A percentile compares a stretch with the other conserved stretches of the same genome.
These are phyloP conservation scores for Heliconius charithonia DNA, from an alignment of 2,888 invertebrate genomes.

Conservation along the genomic window DNA sequence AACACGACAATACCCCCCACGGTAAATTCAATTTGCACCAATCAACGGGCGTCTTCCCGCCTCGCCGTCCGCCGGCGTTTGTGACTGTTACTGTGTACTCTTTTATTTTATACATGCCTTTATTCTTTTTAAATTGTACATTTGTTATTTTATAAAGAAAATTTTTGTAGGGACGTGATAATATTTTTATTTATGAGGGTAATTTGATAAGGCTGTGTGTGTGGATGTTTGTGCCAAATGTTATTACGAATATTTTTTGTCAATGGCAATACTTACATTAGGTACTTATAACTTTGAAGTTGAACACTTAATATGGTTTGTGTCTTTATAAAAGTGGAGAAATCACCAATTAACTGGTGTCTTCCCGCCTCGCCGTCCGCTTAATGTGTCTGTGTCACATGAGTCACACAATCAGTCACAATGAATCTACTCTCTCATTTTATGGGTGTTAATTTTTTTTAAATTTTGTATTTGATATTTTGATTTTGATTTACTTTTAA, in stretches of 20 bases:
- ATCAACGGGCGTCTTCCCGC: conserved; percentile 83
- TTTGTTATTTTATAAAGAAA: conserved; percentile 39
- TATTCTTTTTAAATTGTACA: conserved; percentile 49
- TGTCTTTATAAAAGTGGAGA: no score
- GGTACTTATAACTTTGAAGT: no score
- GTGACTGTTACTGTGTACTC: conserved; percentile 51
- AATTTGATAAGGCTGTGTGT: conserved; percentile 17
- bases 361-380: no score
- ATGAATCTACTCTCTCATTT: no score
- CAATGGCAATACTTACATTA: no score
- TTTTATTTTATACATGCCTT: conserved; percentile 49
- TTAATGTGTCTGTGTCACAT: no score
- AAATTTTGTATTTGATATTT: no score
- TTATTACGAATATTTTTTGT: no score
- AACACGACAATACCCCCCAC: conserved; percentile 81
- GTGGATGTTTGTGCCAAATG: conserved; percentile 1
- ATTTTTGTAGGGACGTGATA: neutral
- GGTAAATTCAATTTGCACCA: conserved; percentile 82
- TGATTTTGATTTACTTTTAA: neutral
- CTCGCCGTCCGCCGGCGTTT: conserved; percentile 53
- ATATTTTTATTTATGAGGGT: conserved; percentile 44
- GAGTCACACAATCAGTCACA: no score
- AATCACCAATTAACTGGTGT: no score
- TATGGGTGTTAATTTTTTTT: no score
- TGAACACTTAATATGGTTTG: no score